Percentiles rank a stretch among this genome's conserved stretches.
phyloP scores from a whole-genome alignment of 2,888 invertebrate species.

The Quadriops clusia region DNA sequence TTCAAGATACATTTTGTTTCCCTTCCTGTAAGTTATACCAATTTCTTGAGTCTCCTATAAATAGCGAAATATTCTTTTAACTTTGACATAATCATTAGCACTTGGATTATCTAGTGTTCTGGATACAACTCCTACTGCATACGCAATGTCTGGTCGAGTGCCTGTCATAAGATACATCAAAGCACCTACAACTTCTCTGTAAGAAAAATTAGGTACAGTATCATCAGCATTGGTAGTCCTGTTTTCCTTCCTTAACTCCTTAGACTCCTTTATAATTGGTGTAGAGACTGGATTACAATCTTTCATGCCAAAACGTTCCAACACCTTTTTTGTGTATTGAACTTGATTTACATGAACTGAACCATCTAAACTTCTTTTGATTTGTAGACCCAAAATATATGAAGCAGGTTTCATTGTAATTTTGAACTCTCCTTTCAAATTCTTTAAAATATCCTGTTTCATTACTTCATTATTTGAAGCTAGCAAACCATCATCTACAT shows the following conservation, averaged over 20 bases:
- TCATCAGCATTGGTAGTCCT: no score
- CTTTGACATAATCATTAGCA: slow-evolving; percentile 13
- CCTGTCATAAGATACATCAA: slow-evolving; percentile 17
- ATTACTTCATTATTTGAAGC: slow-evolving; percentile 12
- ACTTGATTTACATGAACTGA: slow-evolving; percentile 10
- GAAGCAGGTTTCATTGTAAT: slow-evolving; percentile 8
- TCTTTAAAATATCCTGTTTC: neutral
- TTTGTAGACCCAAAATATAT: slow-evolving; percentile 9
- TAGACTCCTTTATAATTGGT: no score
- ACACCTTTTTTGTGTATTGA: slow-evolving; percentile 9
- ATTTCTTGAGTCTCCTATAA: slow-evolving; percentile 17
- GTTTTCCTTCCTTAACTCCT: no score
- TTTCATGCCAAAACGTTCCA: slow-evolving; percentile 10
- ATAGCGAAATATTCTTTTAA: slow-evolving; percentile 21
- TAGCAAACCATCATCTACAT: slow-evolving; percentile 15
- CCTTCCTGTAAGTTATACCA: slow-evolving; percentile 11
- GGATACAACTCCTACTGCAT: slow-evolving; percentile 17
- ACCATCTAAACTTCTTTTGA: slow-evolving; percentile 4
- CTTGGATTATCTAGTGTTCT: slow-evolving; percentile 11
- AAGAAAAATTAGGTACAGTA: slow-evolving; percentile 14
- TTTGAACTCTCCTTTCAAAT: slow-evolving; percentile 4
- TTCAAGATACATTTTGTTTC: slow-evolving; percentile 9
- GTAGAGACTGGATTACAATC: slow-evolving; percentile 7
- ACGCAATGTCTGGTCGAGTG: slow-evolving; percentile 20
- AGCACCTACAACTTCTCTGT: slow-evolving; percentile 19